Evolutionary conservation across 2,113 vertebrate genomes (phyloP).

Genomic region (Athene noctua): DNA sequence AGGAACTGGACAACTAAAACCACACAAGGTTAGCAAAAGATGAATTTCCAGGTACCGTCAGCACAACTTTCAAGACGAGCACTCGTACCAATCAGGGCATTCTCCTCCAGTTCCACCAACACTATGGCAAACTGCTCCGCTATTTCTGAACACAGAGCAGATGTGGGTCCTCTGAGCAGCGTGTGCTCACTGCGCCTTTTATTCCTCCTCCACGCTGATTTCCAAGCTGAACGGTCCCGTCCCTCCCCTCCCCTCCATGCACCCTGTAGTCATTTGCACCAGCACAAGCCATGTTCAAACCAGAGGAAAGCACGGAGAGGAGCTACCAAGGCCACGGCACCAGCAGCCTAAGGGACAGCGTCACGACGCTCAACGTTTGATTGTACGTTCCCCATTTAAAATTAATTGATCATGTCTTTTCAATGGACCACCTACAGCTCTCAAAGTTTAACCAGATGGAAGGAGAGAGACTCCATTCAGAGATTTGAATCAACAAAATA

Average conservation of each 20-base stretch:
- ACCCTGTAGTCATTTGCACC: accelerated
- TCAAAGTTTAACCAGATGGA: background rate
- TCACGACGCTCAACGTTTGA: accelerated
- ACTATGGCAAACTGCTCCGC: accelerated
- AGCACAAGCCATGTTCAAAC: background rate
- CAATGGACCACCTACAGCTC: background rate
- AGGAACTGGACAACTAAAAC: background rate
- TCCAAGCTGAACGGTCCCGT: background rate
- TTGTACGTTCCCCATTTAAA: background rate
- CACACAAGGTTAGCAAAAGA: background rate
- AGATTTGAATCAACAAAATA: background rate
- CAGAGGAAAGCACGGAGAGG: background rate
- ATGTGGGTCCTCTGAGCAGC: accelerated
- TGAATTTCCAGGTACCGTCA: background rate
- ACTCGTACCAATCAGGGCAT: accelerated
- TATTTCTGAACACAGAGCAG: background rate
- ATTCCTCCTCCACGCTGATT: background rate
- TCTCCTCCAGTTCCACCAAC: background rate
- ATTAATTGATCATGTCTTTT: background rate
- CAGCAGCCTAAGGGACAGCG: accelerated
- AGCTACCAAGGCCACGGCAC: background rate
- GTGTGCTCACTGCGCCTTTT: accelerated
- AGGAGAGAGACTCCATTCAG: background rate
- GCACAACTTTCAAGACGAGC: background rate
- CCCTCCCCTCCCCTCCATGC: background rate